phyloP scores from a whole-genome alignment of 2,888 invertebrate genomes.

The Mesorhabditis belari region DNA sequence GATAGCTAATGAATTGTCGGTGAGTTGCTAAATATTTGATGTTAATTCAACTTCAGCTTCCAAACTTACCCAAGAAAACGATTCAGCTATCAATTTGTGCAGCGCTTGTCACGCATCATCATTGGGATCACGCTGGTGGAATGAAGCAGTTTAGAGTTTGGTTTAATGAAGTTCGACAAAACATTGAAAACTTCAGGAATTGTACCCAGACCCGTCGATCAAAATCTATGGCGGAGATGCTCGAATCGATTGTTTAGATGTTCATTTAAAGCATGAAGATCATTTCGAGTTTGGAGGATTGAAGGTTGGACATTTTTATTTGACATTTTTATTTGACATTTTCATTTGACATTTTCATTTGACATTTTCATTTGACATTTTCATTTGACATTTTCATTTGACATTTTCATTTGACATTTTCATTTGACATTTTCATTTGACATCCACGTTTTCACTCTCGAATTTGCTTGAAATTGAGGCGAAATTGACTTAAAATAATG shows the following conservation, averaged over 20 bases:
- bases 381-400: too few relatives aligned
- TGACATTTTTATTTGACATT: not conserved
- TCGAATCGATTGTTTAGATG: constrained; percentile 22
- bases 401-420: too few relatives aligned
- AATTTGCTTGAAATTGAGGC: too few relatives aligned
- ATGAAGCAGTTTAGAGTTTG: constrained; percentile 17
- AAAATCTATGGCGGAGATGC: constrained; percentile 39
- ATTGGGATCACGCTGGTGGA: constrained; percentile 49
- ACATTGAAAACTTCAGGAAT: not conserved
- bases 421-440: too few relatives aligned
- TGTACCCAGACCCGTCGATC: not conserved
- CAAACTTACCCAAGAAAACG: too few relatives aligned
- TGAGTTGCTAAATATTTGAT: constrained; percentile 1
- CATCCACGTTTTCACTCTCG: too few relatives aligned
- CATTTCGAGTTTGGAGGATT: constrained; percentile 19
- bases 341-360: too few relatives aligned
- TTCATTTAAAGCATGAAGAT: constrained; percentile 20
- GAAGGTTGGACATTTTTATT: constrained; percentile 9
- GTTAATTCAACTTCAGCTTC: not conserved
- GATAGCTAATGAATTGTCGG: constrained; percentile 16
- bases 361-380: too few relatives aligned
- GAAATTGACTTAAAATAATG: too few relatives aligned
- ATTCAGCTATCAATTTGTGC: constrained; percentile 24
- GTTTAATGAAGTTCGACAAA: not conserved
- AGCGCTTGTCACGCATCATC: constrained; percentile 49